phyloP scores from a whole-genome alignment of 1,140 invertebrate genomes.

The Apis laboriosa region DNA sequence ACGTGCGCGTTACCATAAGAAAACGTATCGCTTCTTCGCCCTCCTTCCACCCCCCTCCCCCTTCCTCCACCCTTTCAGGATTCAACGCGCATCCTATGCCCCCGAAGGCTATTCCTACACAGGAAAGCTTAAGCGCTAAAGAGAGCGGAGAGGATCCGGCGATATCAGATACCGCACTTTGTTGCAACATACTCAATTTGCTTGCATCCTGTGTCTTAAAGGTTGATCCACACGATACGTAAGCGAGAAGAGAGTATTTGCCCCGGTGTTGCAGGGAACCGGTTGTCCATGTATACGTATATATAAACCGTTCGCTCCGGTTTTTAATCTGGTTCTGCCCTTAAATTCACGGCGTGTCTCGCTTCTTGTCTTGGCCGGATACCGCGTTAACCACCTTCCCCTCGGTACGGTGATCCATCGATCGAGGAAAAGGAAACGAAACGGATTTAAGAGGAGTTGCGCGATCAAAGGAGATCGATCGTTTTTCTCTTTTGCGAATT shows the following conservation, averaged over 20 bases:
- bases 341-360: neutral
- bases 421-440: neutral
- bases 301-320: neutral
- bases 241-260: neutral
- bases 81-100: conserved; percentile 22
- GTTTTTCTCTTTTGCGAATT: no score
- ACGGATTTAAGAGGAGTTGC: neutral
- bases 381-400: neutral
- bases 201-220: conserved; percentile 20
- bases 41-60: no score
- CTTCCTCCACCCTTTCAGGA: conserved; percentile 1
- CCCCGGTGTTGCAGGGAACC: neutral
- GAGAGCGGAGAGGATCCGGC: neutral
- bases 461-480: neutral
- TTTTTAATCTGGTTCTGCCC: neutral
- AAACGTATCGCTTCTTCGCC: conserved; percentile 46
- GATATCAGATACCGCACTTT: conserved; percentile 27
- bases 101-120: conserved; percentile 13
- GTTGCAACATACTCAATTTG: conserved; percentile 21
- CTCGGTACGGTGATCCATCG: neutral
- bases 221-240: conserved; percentile 2
- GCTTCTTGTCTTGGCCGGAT: neutral
- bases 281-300: neutral
- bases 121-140: conserved; percentile 37
- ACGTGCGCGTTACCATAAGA: conserved; percentile 36